phyloP scores from a whole-genome alignment of 2,113 vertebrate genomes.

The Balaenoptera acutorostrata region DNA sequence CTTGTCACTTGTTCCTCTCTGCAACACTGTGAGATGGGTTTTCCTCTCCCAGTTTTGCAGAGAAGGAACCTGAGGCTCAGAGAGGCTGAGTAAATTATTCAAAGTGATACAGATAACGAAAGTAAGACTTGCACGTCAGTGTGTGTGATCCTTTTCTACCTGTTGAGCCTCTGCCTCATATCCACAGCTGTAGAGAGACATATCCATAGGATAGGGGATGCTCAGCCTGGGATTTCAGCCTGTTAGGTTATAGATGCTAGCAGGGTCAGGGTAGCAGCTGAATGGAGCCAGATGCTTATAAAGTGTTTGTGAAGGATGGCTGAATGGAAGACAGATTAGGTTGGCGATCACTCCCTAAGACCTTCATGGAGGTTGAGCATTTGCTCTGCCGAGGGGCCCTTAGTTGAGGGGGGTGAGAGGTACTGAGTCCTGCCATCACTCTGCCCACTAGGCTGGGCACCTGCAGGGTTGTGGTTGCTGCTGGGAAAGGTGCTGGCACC shows the following conservation, averaged over 20 bases:
- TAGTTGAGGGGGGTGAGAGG: rapidly evolving
- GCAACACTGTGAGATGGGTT: not conserved
- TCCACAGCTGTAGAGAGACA: not conserved
- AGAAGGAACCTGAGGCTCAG: not conserved
- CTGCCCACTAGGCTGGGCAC: not conserved
- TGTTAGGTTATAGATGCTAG: rapidly evolving
- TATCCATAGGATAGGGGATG: not conserved
- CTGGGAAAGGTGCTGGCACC: not conserved
- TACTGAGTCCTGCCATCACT: not conserved
- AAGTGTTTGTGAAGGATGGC: not conserved
- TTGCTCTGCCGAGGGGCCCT: not conserved
- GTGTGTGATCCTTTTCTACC: not conserved
- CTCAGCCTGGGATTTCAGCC: not conserved
- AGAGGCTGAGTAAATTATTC: not conserved
- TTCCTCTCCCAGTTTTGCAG: not conserved
- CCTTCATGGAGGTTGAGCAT: not conserved
- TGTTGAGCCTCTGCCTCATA: not conserved
- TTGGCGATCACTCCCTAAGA: not conserved
- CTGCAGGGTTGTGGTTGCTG: not conserved
- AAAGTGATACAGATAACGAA: not conserved
- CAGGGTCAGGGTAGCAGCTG: too few species aligned
- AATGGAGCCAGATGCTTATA: not conserved
- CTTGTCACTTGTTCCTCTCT: not conserved
- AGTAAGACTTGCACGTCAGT: not conserved
- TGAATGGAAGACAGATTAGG: not conserved